Evolutionary conservation across 2,888 invertebrate species (phyloP).

Genomic region (Cinara cedri): DNA sequence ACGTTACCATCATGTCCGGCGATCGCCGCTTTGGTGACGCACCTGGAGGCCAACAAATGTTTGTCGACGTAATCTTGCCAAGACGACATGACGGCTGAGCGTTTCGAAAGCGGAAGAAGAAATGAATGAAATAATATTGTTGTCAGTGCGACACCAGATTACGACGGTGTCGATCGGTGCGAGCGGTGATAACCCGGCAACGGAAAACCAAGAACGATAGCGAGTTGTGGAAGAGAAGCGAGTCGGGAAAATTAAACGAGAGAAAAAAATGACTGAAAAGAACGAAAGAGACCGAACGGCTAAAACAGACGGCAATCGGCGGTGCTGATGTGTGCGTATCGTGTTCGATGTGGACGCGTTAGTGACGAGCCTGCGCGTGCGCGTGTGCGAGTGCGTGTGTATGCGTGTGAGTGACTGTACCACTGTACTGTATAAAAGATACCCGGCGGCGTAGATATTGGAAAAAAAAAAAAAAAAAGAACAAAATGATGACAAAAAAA

Average conservation of each 20-base stretch:
- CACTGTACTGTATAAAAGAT: too few species aligned
- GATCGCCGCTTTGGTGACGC: conserved; percentile 93
- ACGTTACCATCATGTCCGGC: conserved; percentile 94
- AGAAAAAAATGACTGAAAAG: neutral
- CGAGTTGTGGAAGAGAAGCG: neutral
- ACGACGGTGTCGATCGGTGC: neutral
- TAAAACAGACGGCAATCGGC: neutral
- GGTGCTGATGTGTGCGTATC: neutral
- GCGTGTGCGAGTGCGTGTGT: neutral
- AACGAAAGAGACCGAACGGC: neutral
- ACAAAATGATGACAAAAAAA: neutral
- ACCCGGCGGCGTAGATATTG: conserved; percentile 3
- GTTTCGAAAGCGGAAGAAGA: neutral
- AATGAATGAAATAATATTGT: too few species aligned
- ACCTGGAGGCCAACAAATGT: conserved; percentile 92
- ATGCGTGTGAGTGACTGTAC: too few species aligned
- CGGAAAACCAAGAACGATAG: too few species aligned
- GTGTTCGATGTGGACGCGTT: neutral
- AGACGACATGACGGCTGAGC: conserved; percentile 61
- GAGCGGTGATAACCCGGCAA: neutral
- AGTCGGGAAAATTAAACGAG: neutral
- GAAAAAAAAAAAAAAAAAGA: neutral
- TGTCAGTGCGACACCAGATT: neutral
- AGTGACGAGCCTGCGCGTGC: neutral
- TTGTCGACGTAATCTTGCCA: conserved; percentile 98